Evolutionary conservation across 2,888 invertebrate species (phyloP), one percentile per base, ranked within the genome.

Genomic region (Calameuta pallipes): DNA sequence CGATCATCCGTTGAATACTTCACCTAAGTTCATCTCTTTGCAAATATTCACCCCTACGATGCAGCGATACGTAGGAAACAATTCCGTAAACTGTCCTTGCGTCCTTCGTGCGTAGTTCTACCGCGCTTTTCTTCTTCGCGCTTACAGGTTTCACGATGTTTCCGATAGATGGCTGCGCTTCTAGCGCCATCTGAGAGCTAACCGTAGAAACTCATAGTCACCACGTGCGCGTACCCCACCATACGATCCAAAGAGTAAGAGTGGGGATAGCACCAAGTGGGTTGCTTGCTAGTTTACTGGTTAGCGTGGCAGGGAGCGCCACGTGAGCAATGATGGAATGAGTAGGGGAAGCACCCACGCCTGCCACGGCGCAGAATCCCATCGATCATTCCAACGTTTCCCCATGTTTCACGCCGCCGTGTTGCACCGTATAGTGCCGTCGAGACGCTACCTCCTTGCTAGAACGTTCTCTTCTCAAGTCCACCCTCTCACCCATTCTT

Each of bases 351-450:
- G 89, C 92, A 92, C 89, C 92, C 83, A 85, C 87, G 89, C 87
- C 87, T 82, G 85, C 87, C 83, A 90, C 88, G 85, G 91, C 91
- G 91, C 91, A 90, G 91, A 91, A 90, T 91, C 90, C 88, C 91
- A 91, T 91, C 90, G 91, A 91, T 91, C 91, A 91, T 91, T 90
- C 88, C 84, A 84, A 85, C 88, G 89, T 90, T 89, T 89, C 87
- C 85, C 87, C 88, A 87, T 89, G 89, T 87, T 89, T 88, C 88
- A 89, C 88, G 87, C 89, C 87, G 87, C 86, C 86, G 87, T 88
- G 87, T 89, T 87, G 87, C 87, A 86, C 85, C 86, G 86, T 84
- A 85, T 85, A 84, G 84, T 83, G 80, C 81, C 81, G 81, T 80
- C 79, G 71, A 56, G 41, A 56, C 41, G 41, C 41, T 56, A 56